Evolutionary conservation across 2,888 invertebrate genomes (phyloP).

Genomic region (Leucania comma): DNA sequence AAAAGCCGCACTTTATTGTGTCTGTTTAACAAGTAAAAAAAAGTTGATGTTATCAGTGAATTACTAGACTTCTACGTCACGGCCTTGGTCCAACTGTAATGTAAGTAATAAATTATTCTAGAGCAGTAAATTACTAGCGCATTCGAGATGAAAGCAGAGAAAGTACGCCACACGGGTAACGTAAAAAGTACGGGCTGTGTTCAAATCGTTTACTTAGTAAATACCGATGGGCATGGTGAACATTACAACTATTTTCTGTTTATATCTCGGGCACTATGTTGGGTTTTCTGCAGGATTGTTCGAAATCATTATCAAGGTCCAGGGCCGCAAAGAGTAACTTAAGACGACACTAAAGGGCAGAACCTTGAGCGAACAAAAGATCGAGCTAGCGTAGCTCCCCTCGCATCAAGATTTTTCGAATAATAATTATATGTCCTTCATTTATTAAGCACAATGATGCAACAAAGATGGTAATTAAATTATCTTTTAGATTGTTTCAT

Average conservation of each 20-base stretch:
- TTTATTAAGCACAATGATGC: no score
- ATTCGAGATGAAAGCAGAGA: slow-evolving; percentile 79
- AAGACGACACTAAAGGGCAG: no score
- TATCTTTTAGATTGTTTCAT: no score
- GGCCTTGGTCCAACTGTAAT: slow-evolving; percentile 54
- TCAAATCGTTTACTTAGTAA: slow-evolving; percentile 50
- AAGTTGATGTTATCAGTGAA: slow-evolving; percentile 42
- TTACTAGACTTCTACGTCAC: slow-evolving; percentile 47
- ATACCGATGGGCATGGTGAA: slow-evolving; percentile 50
- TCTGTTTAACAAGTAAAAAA: slow-evolving; percentile 21
- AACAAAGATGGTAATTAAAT: no score
- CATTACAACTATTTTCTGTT: slow-evolving; percentile 40
- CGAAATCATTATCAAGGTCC: no score
- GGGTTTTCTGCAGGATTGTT: neutral
- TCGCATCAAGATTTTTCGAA: no score
- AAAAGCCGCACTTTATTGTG: slow-evolving; percentile 3
- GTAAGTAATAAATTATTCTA: slow-evolving; percentile 73
- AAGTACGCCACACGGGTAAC: slow-evolving; percentile 68
- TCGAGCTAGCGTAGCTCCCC: no score
- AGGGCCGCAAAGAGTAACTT: no score
- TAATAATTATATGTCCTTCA: no score
- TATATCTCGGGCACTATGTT: slow-evolving; percentile 19
- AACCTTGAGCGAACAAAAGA: no score
- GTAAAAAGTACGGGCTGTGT: slow-evolving; percentile 49
- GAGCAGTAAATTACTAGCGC: slow-evolving; percentile 72